Conservation (phyloP, 2,113 vertebrate species). For the Nymphicus hollandicus region DNA sequence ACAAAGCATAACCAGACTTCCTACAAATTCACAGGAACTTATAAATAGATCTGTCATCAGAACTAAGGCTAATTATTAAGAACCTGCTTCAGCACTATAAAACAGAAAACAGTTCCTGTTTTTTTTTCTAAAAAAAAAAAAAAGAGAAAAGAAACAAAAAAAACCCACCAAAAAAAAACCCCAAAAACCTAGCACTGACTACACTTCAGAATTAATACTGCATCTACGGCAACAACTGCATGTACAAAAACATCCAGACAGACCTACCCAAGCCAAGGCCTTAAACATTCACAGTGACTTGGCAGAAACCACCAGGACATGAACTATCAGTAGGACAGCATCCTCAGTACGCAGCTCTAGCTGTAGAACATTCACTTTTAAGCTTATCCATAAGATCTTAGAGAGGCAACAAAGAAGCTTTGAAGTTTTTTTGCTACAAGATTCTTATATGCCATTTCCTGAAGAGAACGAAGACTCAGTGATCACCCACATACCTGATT, state of each 20-base stretch:
- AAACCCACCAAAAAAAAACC: accelerated
- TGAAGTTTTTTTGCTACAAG: background rate
- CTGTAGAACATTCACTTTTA: background rate
- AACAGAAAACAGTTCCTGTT: background rate
- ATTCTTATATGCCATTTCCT: background rate
- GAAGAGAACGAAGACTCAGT: background rate
- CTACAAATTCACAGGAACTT: background rate
- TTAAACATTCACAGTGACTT: background rate
- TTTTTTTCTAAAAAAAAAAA: background rate
- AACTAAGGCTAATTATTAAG: background rate
- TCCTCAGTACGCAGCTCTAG: background rate
- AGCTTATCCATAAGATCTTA: background rate
- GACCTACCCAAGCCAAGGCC: background rate
- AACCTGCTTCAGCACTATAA: background rate
- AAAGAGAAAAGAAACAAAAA: background rate
- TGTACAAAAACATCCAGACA: background rate
- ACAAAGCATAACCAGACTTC: background rate
- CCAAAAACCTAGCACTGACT: background rate
- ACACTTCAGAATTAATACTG: background rate
- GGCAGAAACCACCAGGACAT: background rate
- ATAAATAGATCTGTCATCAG: accelerated
- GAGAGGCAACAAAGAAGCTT: background rate
- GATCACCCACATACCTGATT: background rate
- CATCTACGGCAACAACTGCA: background rate
- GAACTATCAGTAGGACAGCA: background rate